A percentile compares a stretch with the other conserved stretches of the same genome.
Evolutionary conservation across 1,140 invertebrate genomes (phyloP).

Genomic region (Aphis gossypii): DNA sequence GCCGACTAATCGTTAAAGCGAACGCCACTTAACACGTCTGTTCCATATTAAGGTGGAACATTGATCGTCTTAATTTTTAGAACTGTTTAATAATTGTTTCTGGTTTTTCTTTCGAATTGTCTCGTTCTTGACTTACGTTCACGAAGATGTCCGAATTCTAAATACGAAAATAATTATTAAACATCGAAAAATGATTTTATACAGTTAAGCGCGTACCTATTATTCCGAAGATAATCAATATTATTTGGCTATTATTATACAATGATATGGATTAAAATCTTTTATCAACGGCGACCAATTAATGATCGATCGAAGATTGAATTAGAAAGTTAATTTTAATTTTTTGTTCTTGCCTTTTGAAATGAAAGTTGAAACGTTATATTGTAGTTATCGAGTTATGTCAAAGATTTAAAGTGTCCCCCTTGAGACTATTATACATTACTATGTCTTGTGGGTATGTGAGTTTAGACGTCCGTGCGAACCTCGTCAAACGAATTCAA

Average conservation of each 20-base stretch:
- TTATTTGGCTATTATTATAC: neutral
- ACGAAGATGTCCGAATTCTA: neutral
- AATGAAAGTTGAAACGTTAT: neutral
- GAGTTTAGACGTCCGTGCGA: neutral
- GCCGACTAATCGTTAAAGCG: neutral
- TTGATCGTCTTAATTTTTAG: neutral
- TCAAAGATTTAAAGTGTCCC: neutral
- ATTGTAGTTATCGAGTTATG: neutral
- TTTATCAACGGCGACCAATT: neutral
- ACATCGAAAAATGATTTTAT: neutral
- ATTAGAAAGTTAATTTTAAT: conserved; percentile 9
- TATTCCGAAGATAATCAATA: neutral
- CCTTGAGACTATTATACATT: neutral
- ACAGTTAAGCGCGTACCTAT: neutral
- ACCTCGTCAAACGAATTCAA: neutral
- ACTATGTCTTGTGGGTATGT: neutral
- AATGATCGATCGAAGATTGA: neutral
- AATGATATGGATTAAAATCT: neutral
- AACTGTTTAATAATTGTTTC: neutral
- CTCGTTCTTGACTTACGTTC: neutral
- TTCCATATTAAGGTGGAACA: too few relatives aligned
- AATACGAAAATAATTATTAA: neutral
- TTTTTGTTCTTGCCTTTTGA: neutral
- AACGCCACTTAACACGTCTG: neutral
- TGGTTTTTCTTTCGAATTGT: neutral